These are phyloP conservation scores for Agriopis aurantiaria DNA, from an alignment of 2,888 invertebrate genomes.

Conservation along the genomic window DNA sequence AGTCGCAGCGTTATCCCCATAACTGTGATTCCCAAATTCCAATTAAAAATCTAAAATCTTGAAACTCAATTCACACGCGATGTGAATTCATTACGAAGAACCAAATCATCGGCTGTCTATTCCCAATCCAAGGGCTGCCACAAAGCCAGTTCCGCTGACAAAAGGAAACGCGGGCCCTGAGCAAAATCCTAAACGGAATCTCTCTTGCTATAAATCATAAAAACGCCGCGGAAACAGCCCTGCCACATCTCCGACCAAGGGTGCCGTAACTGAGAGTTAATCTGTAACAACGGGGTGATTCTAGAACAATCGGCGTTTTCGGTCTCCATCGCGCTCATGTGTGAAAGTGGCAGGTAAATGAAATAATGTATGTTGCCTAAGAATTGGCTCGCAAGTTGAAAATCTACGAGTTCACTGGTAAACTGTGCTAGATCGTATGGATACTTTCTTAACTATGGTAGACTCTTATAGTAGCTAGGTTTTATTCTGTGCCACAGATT, in stretches of 20 bases:
- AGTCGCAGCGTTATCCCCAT: too few relatives aligned
- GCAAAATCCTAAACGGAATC: conserved; percentile 71
- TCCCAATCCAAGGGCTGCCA: conserved; percentile 60
- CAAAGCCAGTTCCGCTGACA: conserved; percentile 62
- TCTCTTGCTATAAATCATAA: conserved; percentile 72
- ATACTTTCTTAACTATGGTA: too few relatives aligned
- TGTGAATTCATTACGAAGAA: conserved; percentile 55
- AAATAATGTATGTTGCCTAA: background rate
- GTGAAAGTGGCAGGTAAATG: too few relatives aligned
- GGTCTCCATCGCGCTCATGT: background rate
- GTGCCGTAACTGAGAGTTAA: conserved; percentile 27
- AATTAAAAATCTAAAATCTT: background rate
- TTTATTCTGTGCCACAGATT: too few relatives aligned
- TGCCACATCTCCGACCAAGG: conserved; percentile 48
- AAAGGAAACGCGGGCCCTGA: conserved; percentile 65
- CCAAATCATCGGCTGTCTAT: conserved; percentile 64
- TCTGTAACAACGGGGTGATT: conserved; percentile 59
- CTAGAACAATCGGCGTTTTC: background rate
- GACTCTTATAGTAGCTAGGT: too few relatives aligned
- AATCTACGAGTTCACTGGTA: too few relatives aligned
- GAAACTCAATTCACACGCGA: conserved; percentile 46
- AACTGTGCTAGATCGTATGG: too few relatives aligned
- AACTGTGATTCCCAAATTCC: too few relatives aligned
- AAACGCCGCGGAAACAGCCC: conserved; percentile 67
- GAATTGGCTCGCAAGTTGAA: background rate